These are phyloP conservation scores for Drosophila formosana DNA, from an alignment of 2,888 invertebrate species.

Conservation along the genomic window DNA sequence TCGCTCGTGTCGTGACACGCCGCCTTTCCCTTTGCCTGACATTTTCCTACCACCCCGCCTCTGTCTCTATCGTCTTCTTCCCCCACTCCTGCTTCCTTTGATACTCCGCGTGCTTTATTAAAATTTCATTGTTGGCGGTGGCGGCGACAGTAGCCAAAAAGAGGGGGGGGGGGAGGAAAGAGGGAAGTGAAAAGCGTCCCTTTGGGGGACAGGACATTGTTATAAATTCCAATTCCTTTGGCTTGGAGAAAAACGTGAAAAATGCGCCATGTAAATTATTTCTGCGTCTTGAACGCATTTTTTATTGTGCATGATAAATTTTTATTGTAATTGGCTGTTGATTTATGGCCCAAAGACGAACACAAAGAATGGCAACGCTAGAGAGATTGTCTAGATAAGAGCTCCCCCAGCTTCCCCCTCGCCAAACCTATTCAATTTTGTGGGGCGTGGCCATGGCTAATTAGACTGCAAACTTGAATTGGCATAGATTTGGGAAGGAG, in stretches of 20 bases:
- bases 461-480: slow-evolving; percentile 38
- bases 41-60: not conserved
- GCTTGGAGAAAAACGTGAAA: slow-evolving; percentile 67
- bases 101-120: slow-evolving; percentile 74
- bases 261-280: slow-evolving; percentile 79
- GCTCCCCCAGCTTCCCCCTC: slow-evolving; percentile 16
- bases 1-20: slow-evolving; percentile 16
- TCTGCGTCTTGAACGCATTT: slow-evolving; percentile 63
- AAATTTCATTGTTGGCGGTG: slow-evolving; percentile 66
- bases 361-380: not conserved
- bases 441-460: slow-evolving; percentile 51
- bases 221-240: slow-evolving; percentile 73
- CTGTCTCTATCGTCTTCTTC: not conserved
- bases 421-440: slow-evolving; percentile 62
- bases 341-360: slow-evolving; percentile 63
- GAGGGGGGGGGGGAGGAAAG: not conserved
- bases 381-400: slow-evolving; percentile 50
- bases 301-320: slow-evolving; percentile 81
- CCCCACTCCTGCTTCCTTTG: slow-evolving; percentile 38
- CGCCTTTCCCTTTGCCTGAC: not conserved
- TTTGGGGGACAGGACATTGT: slow-evolving; percentile 78
- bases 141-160: not conserved
- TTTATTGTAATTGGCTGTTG: slow-evolving; percentile 81
- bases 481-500: not conserved
- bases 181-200: slow-evolving; percentile 40